Evolutionary conservation across 2,888 invertebrate genomes (phyloP).

Genomic region (Aspidiotus destructor): DNA sequence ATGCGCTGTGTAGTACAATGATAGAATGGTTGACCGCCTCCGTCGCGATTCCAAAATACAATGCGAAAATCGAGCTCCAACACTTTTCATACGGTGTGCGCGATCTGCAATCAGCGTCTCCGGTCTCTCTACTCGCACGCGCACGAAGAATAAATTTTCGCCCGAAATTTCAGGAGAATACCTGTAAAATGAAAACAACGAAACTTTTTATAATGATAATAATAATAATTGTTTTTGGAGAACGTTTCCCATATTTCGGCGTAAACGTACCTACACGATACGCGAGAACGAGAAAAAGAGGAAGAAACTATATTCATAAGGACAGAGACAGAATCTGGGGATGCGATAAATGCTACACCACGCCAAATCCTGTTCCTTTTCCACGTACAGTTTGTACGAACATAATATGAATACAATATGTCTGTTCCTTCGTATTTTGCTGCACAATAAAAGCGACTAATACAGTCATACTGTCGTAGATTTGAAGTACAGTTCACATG

Average conservation of each 20-base stretch:
- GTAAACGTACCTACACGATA: neutral
- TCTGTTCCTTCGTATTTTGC: no score
- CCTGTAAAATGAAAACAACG: slow-evolving; percentile 4
- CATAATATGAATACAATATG: no score
- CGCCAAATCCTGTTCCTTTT: neutral
- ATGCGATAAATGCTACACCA: slow-evolving; percentile 2
- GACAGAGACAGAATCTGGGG: neutral
- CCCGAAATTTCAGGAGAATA: neutral
- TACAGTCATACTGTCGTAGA: no score
- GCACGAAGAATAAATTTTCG: neutral
- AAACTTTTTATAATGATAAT: neutral
- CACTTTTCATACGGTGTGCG: neutral
- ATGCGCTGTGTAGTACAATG: no score
- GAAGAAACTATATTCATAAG: neutral
- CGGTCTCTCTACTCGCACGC: no score
- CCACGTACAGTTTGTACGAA: no score
- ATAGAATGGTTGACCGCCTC: no score
- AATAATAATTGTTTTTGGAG: neutral
- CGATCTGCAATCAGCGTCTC: no score
- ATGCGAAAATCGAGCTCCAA: neutral
- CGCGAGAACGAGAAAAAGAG: no score
- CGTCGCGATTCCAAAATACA: no score
- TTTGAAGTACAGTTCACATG: no score
- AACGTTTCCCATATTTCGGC: neutral
- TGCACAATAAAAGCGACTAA: no score